Evolutionary conservation across 2,113 vertebrate genomes (phyloP).

Genomic region (Macaca fascicularis): T2T-MFA8v1.1 NC_088386.1:71526501-71527000

Average conservation of each 20-base stretch:
- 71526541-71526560: constrained; percentile 35
- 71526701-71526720: neutral
- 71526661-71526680: neutral
- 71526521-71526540: neutral
- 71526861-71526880: neutral
- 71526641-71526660: constrained; percentile 45
- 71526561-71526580: neutral
- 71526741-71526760: neutral
- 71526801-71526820: neutral
- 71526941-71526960: neutral
- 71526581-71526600: neutral
- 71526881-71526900: constrained; percentile 21
- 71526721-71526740: constrained; percentile 4
- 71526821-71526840: constrained; percentile 20
- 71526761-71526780: constrained; percentile 20
- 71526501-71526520: constrained; percentile 28
- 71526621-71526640: constrained; percentile 22
- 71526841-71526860: constrained; percentile 9
- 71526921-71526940: constrained; percentile 10
- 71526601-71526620: constrained; percentile 57
- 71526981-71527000: neutral
- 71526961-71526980: neutral
- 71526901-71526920: constrained; percentile 8
- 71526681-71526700: neutral
- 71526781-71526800: constrained; percentile 38